phyloP scores from a whole-genome alignment of 2,888 invertebrate species.

The Chaetoderma sp. region DNA sequence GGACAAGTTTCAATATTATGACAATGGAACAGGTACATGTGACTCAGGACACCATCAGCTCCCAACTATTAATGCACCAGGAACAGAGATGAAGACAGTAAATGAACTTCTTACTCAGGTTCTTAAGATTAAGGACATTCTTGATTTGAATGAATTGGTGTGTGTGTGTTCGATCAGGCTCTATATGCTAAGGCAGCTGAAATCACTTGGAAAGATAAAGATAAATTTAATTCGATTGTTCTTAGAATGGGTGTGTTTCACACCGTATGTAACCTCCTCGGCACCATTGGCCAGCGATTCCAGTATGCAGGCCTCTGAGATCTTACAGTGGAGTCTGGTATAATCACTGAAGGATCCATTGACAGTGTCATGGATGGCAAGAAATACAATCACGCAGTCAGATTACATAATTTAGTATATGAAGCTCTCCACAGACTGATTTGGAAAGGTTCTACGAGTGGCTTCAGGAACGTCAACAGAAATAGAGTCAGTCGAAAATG shows the following conservation, averaged over 20 bases:
- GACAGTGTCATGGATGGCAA: no score
- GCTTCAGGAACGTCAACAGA: no score
- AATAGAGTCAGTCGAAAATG: no score
- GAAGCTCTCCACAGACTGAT: no score
- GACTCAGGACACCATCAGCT: constrained; percentile 20
- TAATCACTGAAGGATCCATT: constrained; percentile 39
- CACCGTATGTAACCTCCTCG: constrained; percentile 14
- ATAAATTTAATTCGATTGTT: constrained; percentile 12
- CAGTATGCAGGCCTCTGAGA: constrained; percentile 34
- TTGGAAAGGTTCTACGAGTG: no score
- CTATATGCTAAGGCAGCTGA: constrained; percentile 34
- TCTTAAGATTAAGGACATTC: constrained; percentile 14
- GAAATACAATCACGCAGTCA: no score
- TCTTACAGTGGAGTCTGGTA: constrained; percentile 31
- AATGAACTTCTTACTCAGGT: constrained; percentile 27
- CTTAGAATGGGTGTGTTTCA: constrained; percentile 35
- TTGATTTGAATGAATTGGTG: constrained; percentile 25
- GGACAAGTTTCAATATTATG: constrained; percentile 36
- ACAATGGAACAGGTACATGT: constrained; percentile 10
- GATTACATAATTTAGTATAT: no score
- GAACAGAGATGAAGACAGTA: constrained; percentile 35
- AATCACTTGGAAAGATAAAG: constrained; percentile 25
- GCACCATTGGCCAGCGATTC: constrained; percentile 38
- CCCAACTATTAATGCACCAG: constrained; percentile 32
- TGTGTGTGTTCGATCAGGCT: constrained; percentile 35